Evolutionary conservation across 2,888 invertebrate genomes (phyloP).

Genomic region (Deroplatys truncata): DNA sequence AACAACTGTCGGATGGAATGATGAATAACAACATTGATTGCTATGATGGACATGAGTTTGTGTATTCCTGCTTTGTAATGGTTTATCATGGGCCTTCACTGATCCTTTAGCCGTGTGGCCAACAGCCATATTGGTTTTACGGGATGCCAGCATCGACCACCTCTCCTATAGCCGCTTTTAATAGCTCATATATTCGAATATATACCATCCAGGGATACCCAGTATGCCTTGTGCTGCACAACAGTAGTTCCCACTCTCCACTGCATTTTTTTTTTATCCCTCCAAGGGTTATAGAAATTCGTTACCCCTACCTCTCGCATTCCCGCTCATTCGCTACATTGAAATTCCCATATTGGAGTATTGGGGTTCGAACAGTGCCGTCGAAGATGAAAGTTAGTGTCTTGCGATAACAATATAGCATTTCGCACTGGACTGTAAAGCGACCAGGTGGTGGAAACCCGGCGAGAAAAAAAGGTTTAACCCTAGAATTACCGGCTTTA

Average conservation of each 20-base stretch:
- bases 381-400: not conserved
- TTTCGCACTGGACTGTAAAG: not conserved
- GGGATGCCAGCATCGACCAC: not conserved
- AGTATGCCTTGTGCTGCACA: not conserved
- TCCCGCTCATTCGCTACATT: not conserved
- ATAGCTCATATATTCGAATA: not conserved
- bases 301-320: not conserved
- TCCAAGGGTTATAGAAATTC: not conserved
- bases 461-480: not conserved
- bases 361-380: not conserved
- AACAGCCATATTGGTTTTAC: conserved; percentile 1
- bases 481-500: no score
- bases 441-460: not conserved
- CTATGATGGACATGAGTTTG: not conserved
- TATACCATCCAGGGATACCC: not conserved
- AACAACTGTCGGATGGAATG: not conserved
- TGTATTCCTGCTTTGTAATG: not conserved
- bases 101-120: not conserved
- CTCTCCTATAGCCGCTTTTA: not conserved
- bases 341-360: not conserved
- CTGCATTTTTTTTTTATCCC: not conserved
- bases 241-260: not conserved
- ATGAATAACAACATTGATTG: not conserved
- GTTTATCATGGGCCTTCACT: not conserved
- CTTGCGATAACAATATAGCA: not conserved